A percentile compares a stretch with the other conserved stretches of the same genome.
These are phyloP conservation scores for Digitonthophagus gazella DNA, from an alignment of 2,888 invertebrate species.

Conservation along the genomic window DNA sequence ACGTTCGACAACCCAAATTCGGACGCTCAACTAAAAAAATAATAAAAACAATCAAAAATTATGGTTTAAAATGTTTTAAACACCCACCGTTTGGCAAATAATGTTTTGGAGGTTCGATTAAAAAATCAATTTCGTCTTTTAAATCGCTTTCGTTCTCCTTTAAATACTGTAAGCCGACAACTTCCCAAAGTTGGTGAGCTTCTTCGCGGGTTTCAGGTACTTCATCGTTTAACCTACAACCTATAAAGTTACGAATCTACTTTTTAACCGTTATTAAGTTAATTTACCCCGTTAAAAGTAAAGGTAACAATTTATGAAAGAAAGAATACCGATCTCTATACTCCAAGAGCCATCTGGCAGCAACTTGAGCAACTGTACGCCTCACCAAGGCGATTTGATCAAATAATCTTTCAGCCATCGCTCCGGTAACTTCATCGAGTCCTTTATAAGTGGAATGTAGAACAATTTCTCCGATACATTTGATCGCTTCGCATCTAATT, in stretches of 20 bases:
- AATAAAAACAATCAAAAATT: not conserved
- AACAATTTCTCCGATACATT: conserved; percentile 67
- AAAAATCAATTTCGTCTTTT: conserved; percentile 79
- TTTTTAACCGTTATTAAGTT: conserved; percentile 13
- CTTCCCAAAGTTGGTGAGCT: conserved; percentile 65
- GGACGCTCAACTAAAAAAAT: conserved; percentile 65
- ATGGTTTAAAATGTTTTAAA: not conserved
- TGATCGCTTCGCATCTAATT: conserved; percentile 72
- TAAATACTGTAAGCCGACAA: conserved; percentile 75
- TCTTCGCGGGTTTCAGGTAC: conserved; percentile 67
- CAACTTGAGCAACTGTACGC: conserved; percentile 70
- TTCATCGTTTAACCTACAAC: conserved; percentile 71
- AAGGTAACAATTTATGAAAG: conserved; percentile 81
- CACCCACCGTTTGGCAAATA: conserved; percentile 66
- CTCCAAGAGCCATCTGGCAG: conserved; percentile 74
- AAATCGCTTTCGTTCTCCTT: conserved; percentile 85
- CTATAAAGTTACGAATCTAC: not conserved
- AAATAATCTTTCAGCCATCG: conserved; percentile 85
- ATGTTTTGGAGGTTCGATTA: conserved; percentile 63
- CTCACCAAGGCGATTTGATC: conserved; percentile 80
- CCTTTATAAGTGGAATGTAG: conserved; percentile 55
- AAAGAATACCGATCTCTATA: conserved; percentile 86
- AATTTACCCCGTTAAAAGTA: conserved; percentile 76
- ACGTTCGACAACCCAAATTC: conserved; percentile 78
- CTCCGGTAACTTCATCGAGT: conserved; percentile 66